Conservation (phyloP, 2,888 invertebrate genomes). For the Lepeophtheirus nordmannii region DNA sequence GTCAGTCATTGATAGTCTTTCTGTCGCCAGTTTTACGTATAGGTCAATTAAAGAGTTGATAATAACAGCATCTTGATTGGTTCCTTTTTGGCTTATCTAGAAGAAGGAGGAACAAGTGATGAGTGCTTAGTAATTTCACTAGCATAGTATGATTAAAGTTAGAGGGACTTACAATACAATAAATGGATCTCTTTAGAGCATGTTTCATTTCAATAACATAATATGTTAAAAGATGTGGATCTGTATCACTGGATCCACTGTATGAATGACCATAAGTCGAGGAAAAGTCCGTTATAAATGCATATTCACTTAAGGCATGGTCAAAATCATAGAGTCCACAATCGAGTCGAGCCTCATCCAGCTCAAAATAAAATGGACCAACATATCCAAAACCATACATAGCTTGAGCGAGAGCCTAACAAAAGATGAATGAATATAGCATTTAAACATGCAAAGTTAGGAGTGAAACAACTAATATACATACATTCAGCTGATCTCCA, state of each 20-base stretch:
- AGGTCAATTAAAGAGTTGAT: neutral
- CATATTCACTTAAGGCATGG: neutral
- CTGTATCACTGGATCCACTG: neutral
- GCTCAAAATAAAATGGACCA: constrained; percentile 12
- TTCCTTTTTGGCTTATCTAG: neutral
- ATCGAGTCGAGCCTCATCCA: constrained; percentile 6
- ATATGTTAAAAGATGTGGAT: constrained; percentile 8
- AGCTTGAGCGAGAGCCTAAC: constrained; percentile 5
- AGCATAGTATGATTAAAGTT: neutral
- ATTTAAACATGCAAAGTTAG: neutral
- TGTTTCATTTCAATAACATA: constrained; percentile 4
- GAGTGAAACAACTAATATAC: neutral
- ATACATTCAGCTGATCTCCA: neutral
- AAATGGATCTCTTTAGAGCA: constrained; percentile 1
- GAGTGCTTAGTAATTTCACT: neutral
- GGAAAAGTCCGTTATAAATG: neutral
- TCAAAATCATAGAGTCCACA: constrained; percentile 11
- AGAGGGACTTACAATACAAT: constrained; percentile 14
- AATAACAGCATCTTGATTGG: neutral
- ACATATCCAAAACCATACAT: constrained; percentile 21
- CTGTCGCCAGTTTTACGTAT: neutral
- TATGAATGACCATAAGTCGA: constrained; percentile 14
- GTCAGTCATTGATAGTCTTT: neutral
- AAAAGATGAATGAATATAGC: neutral
- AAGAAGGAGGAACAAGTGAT: neutral